Percentiles rank a stretch among this genome's conserved stretches.
Evolutionary conservation across 2,888 invertebrate genomes (phyloP).

Genomic region (Toxonevra muliebris): DNA sequence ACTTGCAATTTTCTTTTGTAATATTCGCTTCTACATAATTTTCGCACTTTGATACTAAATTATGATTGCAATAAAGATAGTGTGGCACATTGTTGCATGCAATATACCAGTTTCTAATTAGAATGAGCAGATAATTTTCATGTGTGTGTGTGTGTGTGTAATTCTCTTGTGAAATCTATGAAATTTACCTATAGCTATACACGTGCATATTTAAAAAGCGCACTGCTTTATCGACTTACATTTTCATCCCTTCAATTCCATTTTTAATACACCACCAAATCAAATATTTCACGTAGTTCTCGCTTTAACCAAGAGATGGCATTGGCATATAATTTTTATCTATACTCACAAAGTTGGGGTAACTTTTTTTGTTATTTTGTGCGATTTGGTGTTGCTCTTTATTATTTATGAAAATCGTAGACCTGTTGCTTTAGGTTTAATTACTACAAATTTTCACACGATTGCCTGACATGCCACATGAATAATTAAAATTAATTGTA

Average conservation of each 20-base stretch:
- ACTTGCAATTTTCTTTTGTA: too few species aligned
- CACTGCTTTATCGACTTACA: conserved; percentile 31
- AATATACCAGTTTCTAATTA: too few species aligned
- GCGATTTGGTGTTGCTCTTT: neutral
- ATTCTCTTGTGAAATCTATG: too few species aligned
- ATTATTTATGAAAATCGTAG: neutral
- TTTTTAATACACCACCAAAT: neutral
- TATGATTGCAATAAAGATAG: too few species aligned
- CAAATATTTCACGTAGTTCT: neutral
- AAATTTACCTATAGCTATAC: too few species aligned
- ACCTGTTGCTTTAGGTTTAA: too few species aligned
- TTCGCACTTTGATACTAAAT: too few species aligned
- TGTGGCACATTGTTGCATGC: too few species aligned
- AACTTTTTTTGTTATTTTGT: neutral
- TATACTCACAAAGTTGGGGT: neutral
- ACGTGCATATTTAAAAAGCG: neutral
- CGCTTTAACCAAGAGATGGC: conserved; percentile 30
- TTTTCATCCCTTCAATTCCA: conserved; percentile 16
- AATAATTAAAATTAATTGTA: too few species aligned
- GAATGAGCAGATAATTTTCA: neutral
- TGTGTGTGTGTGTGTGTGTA: conserved; percentile 12
- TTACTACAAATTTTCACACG: too few species aligned
- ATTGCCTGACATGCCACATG: too few species aligned
- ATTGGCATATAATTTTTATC: neutral
- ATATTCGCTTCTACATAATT: too few species aligned